These are phyloP conservation scores for Rallus crepitans DNA, from an alignment of 2,797 vertebrate species.

Conservation along the genomic window DNA sequence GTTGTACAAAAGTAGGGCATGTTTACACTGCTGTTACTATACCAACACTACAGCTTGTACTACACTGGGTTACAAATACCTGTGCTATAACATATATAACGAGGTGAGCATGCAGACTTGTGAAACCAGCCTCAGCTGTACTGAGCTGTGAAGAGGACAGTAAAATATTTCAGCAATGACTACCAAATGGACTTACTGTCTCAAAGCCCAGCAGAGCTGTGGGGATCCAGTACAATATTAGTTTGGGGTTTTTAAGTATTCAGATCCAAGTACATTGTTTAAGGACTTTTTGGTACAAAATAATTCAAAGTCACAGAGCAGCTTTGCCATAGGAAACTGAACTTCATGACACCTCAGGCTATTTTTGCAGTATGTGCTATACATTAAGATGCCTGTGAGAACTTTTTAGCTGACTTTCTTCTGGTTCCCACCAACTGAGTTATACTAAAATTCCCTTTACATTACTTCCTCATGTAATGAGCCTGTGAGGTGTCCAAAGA, in stretches of 20 bases:
- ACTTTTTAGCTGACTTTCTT: not conserved
- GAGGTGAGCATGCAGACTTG: not conserved
- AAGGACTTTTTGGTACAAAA: not conserved
- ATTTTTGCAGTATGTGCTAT: not conserved
- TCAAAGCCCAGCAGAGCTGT: not conserved
- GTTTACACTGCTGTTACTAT: conserved; percentile 4
- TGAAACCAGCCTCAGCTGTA: not conserved
- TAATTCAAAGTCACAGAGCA: not conserved
- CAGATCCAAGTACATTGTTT: not conserved
- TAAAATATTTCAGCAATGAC: not conserved
- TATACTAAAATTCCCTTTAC: not conserved
- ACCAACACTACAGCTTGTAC: not conserved
- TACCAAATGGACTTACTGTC: not conserved
- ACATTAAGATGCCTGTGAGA: not conserved
- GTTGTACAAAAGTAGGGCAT: conserved; percentile 23
- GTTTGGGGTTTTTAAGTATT: not conserved
- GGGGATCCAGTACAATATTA: not conserved
- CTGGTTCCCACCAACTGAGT: not conserved
- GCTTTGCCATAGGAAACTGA: not conserved
- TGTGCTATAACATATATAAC: not conserved
- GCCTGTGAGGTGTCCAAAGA: not conserved
- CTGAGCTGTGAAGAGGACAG: not conserved
- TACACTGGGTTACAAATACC: not conserved
- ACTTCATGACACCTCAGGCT: not conserved
- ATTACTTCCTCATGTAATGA: not conserved